These are phyloP conservation scores for Galbula dea DNA, from an alignment of 2,113 vertebrate genomes.

Conservation along the genomic window DNA sequence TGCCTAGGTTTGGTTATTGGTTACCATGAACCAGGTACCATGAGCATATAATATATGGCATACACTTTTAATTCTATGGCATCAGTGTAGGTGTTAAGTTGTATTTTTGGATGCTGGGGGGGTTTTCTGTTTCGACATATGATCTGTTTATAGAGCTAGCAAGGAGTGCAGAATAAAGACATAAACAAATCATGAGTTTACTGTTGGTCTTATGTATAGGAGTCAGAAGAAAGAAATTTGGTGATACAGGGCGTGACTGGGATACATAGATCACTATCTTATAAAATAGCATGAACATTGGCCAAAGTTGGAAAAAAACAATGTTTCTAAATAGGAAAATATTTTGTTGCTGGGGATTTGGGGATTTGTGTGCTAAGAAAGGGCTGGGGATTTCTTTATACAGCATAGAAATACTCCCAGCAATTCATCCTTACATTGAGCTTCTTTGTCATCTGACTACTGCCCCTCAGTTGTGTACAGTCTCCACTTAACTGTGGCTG, in stretches of 20 bases:
- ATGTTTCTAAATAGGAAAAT: constrained; percentile 34
- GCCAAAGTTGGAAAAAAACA: not conserved
- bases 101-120: not conserved
- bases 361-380: constrained; percentile 7
- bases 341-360: constrained; percentile 38
- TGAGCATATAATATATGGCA: not conserved
- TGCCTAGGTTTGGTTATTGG: not conserved
- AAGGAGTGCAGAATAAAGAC: not conserved
- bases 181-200: not conserved
- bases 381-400: not conserved
- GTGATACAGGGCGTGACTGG: not conserved
- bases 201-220: not conserved
- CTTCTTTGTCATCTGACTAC: not conserved
- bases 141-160: not conserved
- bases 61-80: not conserved
- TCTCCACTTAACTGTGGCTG: not conserved
- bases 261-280: not conserved
- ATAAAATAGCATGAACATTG: not conserved
- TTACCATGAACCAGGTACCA: not conserved
- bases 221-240: constrained; percentile 11
- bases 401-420: constrained; percentile 21
- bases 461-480: not conserved
- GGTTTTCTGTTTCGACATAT: not conserved
- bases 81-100: not conserved
- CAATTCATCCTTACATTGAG: not conserved